phyloP scores from a whole-genome alignment of 30 jellyfish, hydroid and myxozoan species.

The Aurelia coerulea region DNA sequence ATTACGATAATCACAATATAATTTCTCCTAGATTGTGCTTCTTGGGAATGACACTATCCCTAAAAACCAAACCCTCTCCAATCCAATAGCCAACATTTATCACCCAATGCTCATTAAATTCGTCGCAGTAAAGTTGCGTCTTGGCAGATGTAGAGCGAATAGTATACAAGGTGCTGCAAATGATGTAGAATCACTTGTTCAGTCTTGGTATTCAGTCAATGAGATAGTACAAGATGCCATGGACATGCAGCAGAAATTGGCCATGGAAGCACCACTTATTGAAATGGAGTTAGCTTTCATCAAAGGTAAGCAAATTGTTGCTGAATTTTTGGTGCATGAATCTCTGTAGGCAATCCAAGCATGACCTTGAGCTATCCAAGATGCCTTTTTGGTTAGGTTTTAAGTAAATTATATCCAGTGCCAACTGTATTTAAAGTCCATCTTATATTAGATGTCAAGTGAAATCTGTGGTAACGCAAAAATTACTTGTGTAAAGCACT shows the following conservation, averaged over 20 bases:
- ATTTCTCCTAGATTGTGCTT: slow-evolving; percentile 36
- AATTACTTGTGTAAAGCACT: no score
- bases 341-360: no score
- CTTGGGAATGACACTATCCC: slow-evolving; percentile 61
- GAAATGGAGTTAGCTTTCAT: slow-evolving; percentile 27
- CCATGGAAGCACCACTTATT: slow-evolving; percentile 24
- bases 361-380: no score
- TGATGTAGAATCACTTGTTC: slow-evolving; percentile 19
- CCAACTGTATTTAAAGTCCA: no score
- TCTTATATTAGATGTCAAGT: no score
- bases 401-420: no score
- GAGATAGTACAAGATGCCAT: slow-evolving; percentile 20
- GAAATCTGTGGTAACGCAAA: no score
- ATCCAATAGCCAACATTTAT: slow-evolving; percentile 46
- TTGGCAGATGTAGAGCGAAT: slow-evolving; percentile 29
- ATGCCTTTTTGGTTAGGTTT: no score
- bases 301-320: slow-evolving; percentile 7
- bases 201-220: not conserved
- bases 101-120: slow-evolving; percentile 19
- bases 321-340: not conserved
- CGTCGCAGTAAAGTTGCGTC: slow-evolving; percentile 64
- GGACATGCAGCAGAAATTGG: slow-evolving; percentile 12
- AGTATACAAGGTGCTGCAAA: not conserved
- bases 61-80: slow-evolving; percentile 1
- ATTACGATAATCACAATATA: no score